These are phyloP conservation scores for Troides aeacus DNA, from an alignment of 2,888 invertebrate species.

Conservation along the genomic window DNA sequence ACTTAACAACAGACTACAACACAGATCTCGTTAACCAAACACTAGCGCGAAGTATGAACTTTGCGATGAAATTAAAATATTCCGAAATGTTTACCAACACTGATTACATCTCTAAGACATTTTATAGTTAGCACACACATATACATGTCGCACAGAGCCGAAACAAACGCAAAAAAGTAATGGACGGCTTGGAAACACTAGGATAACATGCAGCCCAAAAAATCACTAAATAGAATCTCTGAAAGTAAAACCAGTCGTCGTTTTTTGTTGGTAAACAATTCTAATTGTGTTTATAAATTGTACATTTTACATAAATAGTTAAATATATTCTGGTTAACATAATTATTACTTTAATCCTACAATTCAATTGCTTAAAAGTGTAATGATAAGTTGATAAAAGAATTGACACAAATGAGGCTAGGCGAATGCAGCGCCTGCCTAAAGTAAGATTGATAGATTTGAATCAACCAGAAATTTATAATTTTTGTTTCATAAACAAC, in stretches of 20 bases:
- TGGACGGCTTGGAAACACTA: slow-evolving; percentile 69
- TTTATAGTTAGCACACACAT: slow-evolving; percentile 37
- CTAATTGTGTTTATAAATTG: slow-evolving; percentile 34
- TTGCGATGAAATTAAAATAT: slow-evolving; percentile 33
- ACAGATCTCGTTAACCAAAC: slow-evolving; percentile 73
- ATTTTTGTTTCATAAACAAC: not conserved
- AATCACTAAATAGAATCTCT: slow-evolving; percentile 29
- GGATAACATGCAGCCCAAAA: slow-evolving; percentile 34
- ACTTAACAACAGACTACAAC: slow-evolving; percentile 80
- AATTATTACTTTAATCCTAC: slow-evolving; percentile 54
- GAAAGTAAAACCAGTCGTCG: slow-evolving; percentile 36
- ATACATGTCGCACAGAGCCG: slow-evolving; percentile 37
- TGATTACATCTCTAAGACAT: slow-evolving; percentile 43
- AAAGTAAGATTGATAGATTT: slow-evolving; percentile 18
- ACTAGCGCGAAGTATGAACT: slow-evolving; percentile 53
- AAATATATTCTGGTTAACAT: slow-evolving; percentile 46
- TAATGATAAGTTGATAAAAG: slow-evolving; percentile 55
- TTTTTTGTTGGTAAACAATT: slow-evolving; percentile 51
- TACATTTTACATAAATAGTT: slow-evolving; percentile 25
- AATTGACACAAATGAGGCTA: slow-evolving; percentile 66
- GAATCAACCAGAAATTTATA: slow-evolving; percentile 1
- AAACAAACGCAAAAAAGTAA: slow-evolving; percentile 60
- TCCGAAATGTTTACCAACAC: slow-evolving; percentile 57
- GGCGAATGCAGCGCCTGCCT: slow-evolving; percentile 37
- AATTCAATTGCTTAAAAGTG: slow-evolving; percentile 66